These are phyloP conservation scores for Oreochromis tanganicae DNA, from an alignment of 2,113 vertebrate species.

Conservation along the genomic window DNA sequence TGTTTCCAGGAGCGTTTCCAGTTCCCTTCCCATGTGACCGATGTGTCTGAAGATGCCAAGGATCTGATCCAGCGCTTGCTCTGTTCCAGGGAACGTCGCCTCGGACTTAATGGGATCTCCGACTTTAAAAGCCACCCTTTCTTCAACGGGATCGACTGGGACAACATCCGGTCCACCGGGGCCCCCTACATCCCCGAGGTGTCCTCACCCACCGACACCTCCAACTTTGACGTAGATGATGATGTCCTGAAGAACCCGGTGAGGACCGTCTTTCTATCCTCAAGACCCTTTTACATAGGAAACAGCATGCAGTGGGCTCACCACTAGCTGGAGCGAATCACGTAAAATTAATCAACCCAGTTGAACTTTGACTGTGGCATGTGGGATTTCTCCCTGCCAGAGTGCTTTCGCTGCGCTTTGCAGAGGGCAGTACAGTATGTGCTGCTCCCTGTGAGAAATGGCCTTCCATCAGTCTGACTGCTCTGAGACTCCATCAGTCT, in stretches of 20 bases:
- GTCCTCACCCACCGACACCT: conserved; percentile 96
- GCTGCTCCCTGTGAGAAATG: background rate
- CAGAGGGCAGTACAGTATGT: background rate
- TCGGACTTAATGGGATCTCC: conserved; percentile 88
- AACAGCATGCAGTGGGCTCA: background rate
- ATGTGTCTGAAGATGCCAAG: conserved; percentile 92
- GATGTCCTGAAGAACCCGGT: conserved; percentile 92
- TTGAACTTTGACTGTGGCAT: background rate
- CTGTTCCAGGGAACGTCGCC: conserved; percentile 85
- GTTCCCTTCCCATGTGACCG: conserved; percentile 87
- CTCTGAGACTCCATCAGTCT: background rate
- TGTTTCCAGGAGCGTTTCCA: conserved; percentile 87
- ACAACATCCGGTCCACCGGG: conserved; percentile 85
- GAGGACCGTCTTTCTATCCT: conserved; percentile 2
- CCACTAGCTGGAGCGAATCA: background rate
- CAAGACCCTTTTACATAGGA: background rate
- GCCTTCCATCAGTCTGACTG: background rate
- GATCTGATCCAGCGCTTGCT: conserved; percentile 94
- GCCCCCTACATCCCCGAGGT: conserved; percentile 97
- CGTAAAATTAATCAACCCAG: background rate
- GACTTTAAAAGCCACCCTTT: conserved; percentile 92
- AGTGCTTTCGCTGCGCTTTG: background rate
- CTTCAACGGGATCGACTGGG: conserved; percentile 91
- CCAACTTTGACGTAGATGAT: conserved; percentile 97
- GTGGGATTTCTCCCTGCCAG: background rate